These are phyloP conservation scores for Apodemus speciosus DNA, from an alignment of 2,113 vertebrate species.

Conservation along the genomic window DNA sequence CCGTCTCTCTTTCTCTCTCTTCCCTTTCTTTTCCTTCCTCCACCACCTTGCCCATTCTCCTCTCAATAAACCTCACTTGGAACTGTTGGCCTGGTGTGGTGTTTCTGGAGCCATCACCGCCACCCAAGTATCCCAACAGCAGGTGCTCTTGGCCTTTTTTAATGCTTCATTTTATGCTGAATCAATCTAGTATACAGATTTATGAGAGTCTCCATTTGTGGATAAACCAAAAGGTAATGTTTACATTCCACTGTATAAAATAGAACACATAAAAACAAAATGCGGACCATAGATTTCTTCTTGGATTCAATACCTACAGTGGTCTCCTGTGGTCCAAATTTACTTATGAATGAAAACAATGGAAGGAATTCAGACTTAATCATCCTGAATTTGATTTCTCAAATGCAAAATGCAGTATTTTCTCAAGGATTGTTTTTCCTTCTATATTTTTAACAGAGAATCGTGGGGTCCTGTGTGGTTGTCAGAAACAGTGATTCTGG, in stretches of 20 bases:
- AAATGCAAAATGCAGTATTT: neutral
- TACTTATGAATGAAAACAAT: neutral
- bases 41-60: too few relatives aligned
- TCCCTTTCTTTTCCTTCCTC: too few relatives aligned
- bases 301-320: neutral
- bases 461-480: neutral
- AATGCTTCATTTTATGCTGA: slow-evolving; percentile 23
- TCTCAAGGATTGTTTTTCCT: neutral
- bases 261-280: neutral
- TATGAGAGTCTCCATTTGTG: neutral
- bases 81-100: too few relatives aligned
- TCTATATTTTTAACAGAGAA: neutral
- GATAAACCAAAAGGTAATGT: neutral
- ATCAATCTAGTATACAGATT: neutral
- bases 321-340: neutral
- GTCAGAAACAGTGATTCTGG: neutral
- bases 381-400: neutral
- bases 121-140: too few relatives aligned
- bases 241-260: neutral
- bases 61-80: too few relatives aligned
- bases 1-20: too few relatives aligned
- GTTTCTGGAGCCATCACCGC: too few relatives aligned
- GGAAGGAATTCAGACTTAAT: neutral
- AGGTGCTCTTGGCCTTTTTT: neutral
- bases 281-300: neutral